phyloP scores from a whole-genome alignment of 35 echinoderm and acorn worm genomes.

The Stichopus chloronotus region DNA sequence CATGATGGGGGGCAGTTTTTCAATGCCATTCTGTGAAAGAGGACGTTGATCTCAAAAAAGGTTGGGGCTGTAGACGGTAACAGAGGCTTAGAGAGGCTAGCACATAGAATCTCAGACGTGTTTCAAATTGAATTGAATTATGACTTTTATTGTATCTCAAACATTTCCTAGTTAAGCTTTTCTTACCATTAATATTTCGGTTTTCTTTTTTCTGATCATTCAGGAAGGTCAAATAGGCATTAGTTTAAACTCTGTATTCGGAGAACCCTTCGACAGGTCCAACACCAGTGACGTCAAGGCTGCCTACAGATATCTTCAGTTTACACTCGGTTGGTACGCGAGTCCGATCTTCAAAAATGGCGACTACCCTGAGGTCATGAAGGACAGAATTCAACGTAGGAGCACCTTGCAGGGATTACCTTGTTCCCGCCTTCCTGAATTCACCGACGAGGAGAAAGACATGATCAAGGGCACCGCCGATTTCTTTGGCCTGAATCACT shows the following conservation, averaged over 20 bases:
- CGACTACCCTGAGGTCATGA: slow-evolving; percentile 91
- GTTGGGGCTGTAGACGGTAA: too few species aligned
- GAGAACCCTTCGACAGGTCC: slow-evolving; percentile 63
- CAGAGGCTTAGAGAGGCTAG: too few species aligned
- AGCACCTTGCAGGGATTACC: slow-evolving; percentile 68
- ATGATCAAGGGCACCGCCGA: slow-evolving; percentile 67
- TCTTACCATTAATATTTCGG: background rate
- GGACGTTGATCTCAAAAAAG: too few species aligned
- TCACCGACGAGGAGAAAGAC: slow-evolving; percentile 71
- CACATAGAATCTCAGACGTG: too few species aligned
- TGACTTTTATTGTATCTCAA: too few species aligned
- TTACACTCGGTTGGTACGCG: slow-evolving; percentile 85
- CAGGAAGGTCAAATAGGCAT: slow-evolving; percentile 83
- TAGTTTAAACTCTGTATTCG: slow-evolving; percentile 70
- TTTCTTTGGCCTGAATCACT: slow-evolving; percentile 80
- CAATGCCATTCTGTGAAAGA: too few species aligned
- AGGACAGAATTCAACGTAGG: slow-evolving; percentile 66
- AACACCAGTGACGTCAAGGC: slow-evolving; percentile 62
- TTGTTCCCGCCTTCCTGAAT: slow-evolving; percentile 78
- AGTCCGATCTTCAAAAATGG: slow-evolving; percentile 79
- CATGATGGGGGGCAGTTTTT: too few species aligned
- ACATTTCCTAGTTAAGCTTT: background rate
- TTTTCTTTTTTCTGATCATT: background rate
- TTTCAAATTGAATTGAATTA: too few species aligned
- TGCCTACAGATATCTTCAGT: slow-evolving; percentile 72